A percentile compares a stretch with the other conserved stretches of the same genome.
These are phyloP conservation scores for Thysanoteuthis rhombus DNA, from an alignment of 2,888 invertebrate genomes.

Conservation along the genomic window DNA sequence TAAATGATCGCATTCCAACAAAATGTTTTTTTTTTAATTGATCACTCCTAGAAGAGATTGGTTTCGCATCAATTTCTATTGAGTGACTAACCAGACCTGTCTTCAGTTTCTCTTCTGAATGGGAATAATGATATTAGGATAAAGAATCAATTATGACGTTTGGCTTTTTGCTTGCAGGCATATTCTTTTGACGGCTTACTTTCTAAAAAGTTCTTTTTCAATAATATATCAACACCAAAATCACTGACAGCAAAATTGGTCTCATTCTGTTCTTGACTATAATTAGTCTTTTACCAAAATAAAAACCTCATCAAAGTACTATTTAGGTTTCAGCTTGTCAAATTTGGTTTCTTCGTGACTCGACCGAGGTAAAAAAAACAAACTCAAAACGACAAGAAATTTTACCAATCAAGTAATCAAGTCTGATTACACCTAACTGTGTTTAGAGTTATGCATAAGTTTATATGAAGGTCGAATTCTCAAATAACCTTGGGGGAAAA, in stretches of 20 bases:
- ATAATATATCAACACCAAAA: background rate
- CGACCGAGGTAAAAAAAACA: background rate
- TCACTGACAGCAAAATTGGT: background rate
- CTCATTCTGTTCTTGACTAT: background rate
- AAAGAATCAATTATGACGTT: background rate
- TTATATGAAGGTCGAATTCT: background rate
- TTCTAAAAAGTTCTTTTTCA: background rate
- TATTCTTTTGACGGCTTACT: background rate
- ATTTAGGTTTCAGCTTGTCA: background rate
- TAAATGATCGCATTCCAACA: too few species aligned
- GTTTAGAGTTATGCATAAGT: background rate
- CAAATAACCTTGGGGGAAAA: background rate
- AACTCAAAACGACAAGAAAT: background rate
- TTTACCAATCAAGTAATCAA: background rate
- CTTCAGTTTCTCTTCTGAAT: too few species aligned
- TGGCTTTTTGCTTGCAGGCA: background rate
- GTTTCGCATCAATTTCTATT: too few species aligned
- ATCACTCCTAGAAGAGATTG: too few species aligned
- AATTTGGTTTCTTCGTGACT: background rate
- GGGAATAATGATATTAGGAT: too few species aligned
- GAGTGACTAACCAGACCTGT: too few species aligned
- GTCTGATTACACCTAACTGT: background rate
- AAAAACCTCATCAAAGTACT: background rate
- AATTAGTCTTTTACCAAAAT: background rate
- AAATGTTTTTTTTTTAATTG: too few species aligned